Evolutionary conservation across 2,113 vertebrate species (phyloP).

Genomic region (Ceyx cyanopectus): DNA sequence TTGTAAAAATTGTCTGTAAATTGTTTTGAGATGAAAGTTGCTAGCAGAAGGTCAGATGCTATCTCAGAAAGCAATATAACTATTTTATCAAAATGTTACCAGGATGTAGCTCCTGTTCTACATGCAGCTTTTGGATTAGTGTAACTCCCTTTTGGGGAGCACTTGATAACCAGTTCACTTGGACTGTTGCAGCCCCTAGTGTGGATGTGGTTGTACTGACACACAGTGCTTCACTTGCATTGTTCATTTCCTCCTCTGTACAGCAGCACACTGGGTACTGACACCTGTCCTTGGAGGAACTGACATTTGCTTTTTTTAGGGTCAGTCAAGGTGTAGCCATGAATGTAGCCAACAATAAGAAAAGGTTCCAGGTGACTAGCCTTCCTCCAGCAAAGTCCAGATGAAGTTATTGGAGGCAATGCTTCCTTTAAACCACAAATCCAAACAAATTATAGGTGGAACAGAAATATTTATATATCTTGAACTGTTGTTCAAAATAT

Average conservation of each 20-base stretch:
- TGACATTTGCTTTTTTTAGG: background rate
- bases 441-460: background rate
- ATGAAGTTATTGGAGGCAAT: background rate
- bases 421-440: background rate
- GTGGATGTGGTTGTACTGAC: background rate
- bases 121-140: background rate
- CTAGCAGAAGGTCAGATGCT: background rate
- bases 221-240: background rate
- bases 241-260: background rate
- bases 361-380: background rate
- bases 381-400: background rate
- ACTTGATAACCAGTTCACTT: background rate
- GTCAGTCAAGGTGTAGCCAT: background rate
- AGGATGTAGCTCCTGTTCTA: background rate
- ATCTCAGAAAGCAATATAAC: background rate
- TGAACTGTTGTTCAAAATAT: background rate
- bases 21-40: background rate
- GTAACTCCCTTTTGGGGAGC: background rate
- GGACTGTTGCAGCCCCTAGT: slow-evolving; percentile 21
- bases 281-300: background rate
- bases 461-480: background rate
- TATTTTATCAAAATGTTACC: background rate
- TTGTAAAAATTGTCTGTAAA: slow-evolving; percentile 3
- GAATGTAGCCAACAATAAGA: background rate
- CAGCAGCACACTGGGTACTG: background rate